Conservation (phyloP, 1,140 invertebrate species). For the Ooceraea biroi region DNA sequence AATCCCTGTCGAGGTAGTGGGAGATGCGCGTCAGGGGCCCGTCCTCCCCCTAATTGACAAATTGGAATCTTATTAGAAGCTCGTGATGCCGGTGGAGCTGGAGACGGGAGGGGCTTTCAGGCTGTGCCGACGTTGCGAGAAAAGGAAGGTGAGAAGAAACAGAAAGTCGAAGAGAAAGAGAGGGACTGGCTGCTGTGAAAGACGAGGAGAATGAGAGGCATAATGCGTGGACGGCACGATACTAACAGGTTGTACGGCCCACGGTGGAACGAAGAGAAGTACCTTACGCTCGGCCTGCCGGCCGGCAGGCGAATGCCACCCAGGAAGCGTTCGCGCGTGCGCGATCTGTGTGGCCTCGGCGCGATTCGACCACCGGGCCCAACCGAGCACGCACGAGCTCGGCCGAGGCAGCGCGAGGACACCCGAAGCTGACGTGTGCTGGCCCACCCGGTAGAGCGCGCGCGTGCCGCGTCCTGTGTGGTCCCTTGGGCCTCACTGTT, state of each 20-base stretch:
- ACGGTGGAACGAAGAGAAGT: conserved; percentile 74
- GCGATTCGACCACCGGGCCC: conserved; percentile 77
- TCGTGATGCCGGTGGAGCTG: conserved; percentile 77
- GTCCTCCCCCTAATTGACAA: conserved; percentile 88
- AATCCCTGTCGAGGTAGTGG: conserved; percentile 60
- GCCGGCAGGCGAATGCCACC: conserved; percentile 85
- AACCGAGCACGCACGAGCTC: conserved; percentile 77
- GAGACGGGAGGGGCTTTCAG: conserved; percentile 58
- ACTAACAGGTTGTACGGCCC: conserved; percentile 85
- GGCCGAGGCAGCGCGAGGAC: conserved; percentile 73
- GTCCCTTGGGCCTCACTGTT: conserved; percentile 74
- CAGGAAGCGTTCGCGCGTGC: conserved; percentile 86
- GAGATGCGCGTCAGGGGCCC: conserved; percentile 76
- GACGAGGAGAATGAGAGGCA: conserved; percentile 79
- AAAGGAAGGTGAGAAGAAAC: conserved; percentile 66
- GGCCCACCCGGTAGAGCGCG: conserved; percentile 86
- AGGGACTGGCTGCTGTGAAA: conserved; percentile 69
- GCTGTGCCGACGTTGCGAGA: conserved; percentile 51
- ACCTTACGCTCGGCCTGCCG: conserved; percentile 79
- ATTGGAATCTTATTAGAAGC: conserved; percentile 90
- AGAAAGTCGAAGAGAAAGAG: conserved; percentile 50
- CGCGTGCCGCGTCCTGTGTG: conserved; percentile 87
- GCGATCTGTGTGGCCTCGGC: conserved; percentile 85
- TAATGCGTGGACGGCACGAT: conserved; percentile 83
- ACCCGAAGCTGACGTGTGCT: conserved; percentile 82